A percentile compares a stretch with the other conserved stretches of the same genome.
These are phyloP conservation scores for Trachelipus rathkii DNA, from an alignment of 1,140 invertebrate genomes.

Conservation along the genomic window DNA sequence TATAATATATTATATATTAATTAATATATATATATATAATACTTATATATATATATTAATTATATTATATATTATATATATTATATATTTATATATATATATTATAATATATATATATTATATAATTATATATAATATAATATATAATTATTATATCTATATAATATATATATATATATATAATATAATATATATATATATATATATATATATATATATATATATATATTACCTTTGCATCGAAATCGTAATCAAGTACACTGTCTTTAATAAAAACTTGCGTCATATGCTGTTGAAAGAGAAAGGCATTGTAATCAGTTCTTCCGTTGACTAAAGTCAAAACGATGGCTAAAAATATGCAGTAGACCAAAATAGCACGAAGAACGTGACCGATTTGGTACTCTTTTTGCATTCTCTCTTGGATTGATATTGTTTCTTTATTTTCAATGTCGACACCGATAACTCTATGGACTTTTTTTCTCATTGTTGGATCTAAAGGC, in stretches of 20 bases:
- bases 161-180: no score
- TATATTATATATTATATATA: no score
- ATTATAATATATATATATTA: no score
- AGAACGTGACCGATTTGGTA: constrained; percentile 24
- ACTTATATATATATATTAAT: no score
- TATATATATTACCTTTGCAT: neutral
- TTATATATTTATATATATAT: no score
- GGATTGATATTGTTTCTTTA: neutral
- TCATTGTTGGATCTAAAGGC: constrained; percentile 22
- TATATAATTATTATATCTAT: no score
- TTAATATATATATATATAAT: no score
- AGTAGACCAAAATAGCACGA: constrained; percentile 23
- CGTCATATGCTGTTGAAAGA: constrained; percentile 47
- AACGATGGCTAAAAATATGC: constrained; percentile 48
- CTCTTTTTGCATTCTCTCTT: constrained; percentile 12
- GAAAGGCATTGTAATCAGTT: neutral
- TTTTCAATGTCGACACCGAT: constrained; percentile 26
- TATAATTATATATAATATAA: no score
- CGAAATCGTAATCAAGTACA: neutral
- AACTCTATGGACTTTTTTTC: constrained; percentile 26
- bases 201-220: no score
- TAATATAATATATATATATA: no score
- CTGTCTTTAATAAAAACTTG: constrained; percentile 52
- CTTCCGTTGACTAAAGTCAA: neutral
- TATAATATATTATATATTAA: no score